Percentiles rank a stretch among this genome's conserved stretches.
These are phyloP conservation scores for Hartigia nigra DNA, from an alignment of 2,888 invertebrate species.

Conservation along the genomic window DNA sequence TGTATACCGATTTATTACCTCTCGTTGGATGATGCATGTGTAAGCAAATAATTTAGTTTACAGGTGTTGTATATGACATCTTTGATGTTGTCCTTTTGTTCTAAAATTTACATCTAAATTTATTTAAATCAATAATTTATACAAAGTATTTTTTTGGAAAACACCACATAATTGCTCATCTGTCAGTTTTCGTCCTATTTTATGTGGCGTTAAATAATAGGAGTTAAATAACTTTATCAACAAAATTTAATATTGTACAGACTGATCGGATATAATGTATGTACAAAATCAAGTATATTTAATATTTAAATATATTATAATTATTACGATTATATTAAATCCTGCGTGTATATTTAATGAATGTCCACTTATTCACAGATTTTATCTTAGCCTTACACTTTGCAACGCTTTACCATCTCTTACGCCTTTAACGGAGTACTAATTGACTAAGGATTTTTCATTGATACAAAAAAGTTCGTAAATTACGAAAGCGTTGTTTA, in stretches of 20 bases:
- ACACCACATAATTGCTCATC: neutral
- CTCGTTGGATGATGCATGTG: constrained; percentile 15
- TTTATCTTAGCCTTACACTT: constrained; percentile 43
- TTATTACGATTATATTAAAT: constrained; percentile 46
- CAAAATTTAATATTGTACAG: constrained; percentile 55
- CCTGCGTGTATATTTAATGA: constrained; percentile 38
- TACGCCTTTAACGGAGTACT: constrained; percentile 31
- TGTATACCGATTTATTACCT: constrained; percentile 35
- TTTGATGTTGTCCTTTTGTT: neutral
- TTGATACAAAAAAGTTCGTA: constrained; percentile 19
- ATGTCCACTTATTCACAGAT: constrained; percentile 38
- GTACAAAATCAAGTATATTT: constrained; percentile 60
- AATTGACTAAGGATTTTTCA: constrained; percentile 39
- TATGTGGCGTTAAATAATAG: constrained; percentile 17
- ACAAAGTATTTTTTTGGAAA: constrained; percentile 5
- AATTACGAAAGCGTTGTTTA: constrained; percentile 27
- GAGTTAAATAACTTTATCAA: constrained; percentile 21
- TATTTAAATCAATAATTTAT: neutral
- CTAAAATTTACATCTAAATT: neutral
- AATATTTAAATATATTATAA: constrained; percentile 55
- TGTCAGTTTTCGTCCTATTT: neutral
- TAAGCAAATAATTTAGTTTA: constrained; percentile 18
- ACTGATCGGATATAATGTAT: constrained; percentile 54
- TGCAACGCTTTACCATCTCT: constrained; percentile 29
- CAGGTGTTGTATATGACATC: neutral